Evolutionary conservation across 2,888 invertebrate species (phyloP).

Genomic region (Standfussiana lucernea): DNA sequence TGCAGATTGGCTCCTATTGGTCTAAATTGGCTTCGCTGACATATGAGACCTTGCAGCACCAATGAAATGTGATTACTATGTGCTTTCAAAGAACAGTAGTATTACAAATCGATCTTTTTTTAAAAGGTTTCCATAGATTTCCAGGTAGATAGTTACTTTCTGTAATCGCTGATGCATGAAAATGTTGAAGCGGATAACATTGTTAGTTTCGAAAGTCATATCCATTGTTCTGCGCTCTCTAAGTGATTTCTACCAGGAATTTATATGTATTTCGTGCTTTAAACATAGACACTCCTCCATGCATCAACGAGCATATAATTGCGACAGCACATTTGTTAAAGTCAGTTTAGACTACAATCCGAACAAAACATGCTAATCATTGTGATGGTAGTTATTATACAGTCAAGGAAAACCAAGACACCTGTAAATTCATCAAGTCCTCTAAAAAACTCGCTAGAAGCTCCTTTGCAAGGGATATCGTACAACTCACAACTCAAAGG

Average conservation of each 20-base stretch:
- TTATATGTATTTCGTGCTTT: constrained; percentile 1
- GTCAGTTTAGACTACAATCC: background rate
- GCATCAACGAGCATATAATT: background rate
- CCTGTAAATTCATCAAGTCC: background rate
- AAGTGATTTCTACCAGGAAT: constrained; percentile 9
- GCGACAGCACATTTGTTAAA: background rate
- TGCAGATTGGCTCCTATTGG: constrained; percentile 49
- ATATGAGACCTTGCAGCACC: constrained; percentile 48
- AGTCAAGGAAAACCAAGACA: background rate
- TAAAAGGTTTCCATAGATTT: constrained; percentile 40
- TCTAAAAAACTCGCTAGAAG: background rate
- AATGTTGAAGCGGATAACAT: constrained; percentile 24
- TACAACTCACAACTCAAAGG: constrained; percentile 25
- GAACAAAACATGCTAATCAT: background rate
- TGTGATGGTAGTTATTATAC: background rate
- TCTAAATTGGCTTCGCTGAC: constrained; percentile 52
- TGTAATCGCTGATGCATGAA: constrained; percentile 45
- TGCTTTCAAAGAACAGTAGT: constrained; percentile 6
- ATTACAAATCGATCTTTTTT: constrained; percentile 21
- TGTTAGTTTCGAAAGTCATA: constrained; percentile 24
- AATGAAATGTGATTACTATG: constrained; percentile 27
- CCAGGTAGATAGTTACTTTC: constrained; percentile 37
- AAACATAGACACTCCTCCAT: background rate
- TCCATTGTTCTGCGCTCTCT: constrained; percentile 35
- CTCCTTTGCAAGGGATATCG: background rate